Evolutionary conservation across 2,888 invertebrate genomes (phyloP).

Genomic region (Tetramorium bicarinatum): DNA sequence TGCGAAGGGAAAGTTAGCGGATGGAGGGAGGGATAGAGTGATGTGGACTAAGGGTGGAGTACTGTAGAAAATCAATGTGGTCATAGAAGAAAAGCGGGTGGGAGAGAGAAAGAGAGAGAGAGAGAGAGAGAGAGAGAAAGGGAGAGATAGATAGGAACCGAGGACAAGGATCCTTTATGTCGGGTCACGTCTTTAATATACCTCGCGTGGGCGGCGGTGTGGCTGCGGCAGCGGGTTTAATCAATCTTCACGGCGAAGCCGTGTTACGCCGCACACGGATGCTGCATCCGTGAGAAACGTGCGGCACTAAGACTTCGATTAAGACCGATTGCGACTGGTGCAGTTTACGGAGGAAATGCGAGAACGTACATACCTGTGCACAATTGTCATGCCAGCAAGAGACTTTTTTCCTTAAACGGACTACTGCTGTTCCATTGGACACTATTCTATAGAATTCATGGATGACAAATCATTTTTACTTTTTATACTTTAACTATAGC

Average conservation of each 20-base stretch:
- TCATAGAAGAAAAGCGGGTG: conserved; percentile 69
- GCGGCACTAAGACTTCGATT: conserved; percentile 3
- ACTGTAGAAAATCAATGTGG: conserved; percentile 76
- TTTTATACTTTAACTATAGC: background rate
- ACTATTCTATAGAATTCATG: background rate
- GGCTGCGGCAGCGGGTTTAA: conserved; percentile 74
- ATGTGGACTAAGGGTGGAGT: conserved; percentile 39
- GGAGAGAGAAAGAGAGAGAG: conserved; percentile 11
- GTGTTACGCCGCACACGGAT: conserved; percentile 65
- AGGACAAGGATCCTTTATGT: conserved; percentile 81
- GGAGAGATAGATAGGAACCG: conserved; percentile 53
- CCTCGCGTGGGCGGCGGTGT: conserved; percentile 74
- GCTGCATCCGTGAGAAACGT: conserved; percentile 46
- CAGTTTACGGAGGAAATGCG: background rate
- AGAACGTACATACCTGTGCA: background rate
- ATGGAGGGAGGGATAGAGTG: conserved; percentile 38
- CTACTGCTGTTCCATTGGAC: no score
- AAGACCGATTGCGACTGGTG: conserved; percentile 8
- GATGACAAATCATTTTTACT: background rate
- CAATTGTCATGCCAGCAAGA: background rate
- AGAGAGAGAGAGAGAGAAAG: conserved; percentile 19
- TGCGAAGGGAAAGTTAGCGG: conserved; percentile 69
- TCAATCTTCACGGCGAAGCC: conserved; percentile 79
- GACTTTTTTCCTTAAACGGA: no score
- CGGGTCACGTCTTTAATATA: conserved; percentile 85